Evolutionary conservation across 2,113 vertebrate species (phyloP).

Genomic region (Dasyornis broadbenti): DNA sequence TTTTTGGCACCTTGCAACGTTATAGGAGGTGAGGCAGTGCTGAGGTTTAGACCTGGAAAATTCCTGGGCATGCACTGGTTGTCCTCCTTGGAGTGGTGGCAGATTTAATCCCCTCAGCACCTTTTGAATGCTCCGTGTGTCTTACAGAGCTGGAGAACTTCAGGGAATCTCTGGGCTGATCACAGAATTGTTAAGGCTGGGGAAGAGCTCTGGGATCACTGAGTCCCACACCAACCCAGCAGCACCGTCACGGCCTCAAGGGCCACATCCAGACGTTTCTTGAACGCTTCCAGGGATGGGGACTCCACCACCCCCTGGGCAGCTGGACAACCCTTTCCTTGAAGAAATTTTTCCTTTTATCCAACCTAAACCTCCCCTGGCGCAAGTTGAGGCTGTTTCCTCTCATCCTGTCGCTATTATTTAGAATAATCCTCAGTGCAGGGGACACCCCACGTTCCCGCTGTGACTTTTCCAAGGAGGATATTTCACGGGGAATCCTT

Average conservation of each 20-base stretch:
- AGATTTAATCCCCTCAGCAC: neutral
- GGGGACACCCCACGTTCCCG: accelerated
- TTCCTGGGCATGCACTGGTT: neutral
- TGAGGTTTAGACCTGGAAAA: neutral
- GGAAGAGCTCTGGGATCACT: neutral
- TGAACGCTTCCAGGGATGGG: neutral
- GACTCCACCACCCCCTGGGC: neutral
- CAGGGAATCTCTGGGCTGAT: neutral
- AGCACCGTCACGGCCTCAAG: neutral
- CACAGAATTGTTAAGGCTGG: accelerated
- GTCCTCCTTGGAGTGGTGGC: neutral
- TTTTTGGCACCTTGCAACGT: neutral
- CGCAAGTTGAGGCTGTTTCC: neutral
- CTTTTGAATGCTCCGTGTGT: neutral
- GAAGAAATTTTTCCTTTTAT: neutral
- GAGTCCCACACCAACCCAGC: neutral
- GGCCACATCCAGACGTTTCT: neutral
- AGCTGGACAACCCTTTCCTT: neutral
- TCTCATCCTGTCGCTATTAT: neutral
- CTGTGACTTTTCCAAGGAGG: neutral
- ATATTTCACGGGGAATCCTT: neutral
- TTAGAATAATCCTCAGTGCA: neutral
- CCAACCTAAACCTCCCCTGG: neutral
- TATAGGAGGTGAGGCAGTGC: neutral
- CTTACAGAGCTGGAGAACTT: neutral